Evolutionary conservation across 2,113 vertebrate species (phyloP).

Genomic region (Gymnorhina tibicen): DNA sequence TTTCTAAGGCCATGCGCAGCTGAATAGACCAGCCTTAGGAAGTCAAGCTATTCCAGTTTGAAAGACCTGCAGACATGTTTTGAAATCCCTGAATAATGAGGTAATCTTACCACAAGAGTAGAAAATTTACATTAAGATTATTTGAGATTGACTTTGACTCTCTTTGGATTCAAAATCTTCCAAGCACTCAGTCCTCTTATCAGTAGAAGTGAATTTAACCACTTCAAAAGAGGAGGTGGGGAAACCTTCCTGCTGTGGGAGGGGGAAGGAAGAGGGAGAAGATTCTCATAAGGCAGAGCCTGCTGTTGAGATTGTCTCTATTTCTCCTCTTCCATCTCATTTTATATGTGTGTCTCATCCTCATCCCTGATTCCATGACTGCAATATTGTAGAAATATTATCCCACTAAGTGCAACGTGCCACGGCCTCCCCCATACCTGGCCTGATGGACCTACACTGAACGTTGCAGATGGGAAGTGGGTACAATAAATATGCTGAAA

Average conservation of each 20-base stretch:
- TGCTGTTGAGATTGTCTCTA: not conserved
- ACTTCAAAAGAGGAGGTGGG: not conserved
- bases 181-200: not conserved
- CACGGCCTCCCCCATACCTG: not conserved
- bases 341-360: not conserved
- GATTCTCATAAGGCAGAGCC: not conserved
- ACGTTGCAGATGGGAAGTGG: not conserved
- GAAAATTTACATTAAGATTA: constrained; percentile 54
- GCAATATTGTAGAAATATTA: not conserved
- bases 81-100: constrained; percentile 32
- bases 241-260: not conserved
- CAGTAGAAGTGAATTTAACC: not conserved
- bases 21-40: not conserved
- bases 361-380: not conserved
- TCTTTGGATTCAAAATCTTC: not conserved
- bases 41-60: not conserved
- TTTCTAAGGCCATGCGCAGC: not conserved
- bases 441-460: not conserved
- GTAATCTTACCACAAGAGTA: not conserved
- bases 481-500: not conserved
- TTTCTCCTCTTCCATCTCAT: not conserved
- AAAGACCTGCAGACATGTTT: not conserved
- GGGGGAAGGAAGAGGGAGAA: not conserved
- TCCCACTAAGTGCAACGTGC: not conserved
- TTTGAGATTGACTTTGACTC: constrained; percentile 9